Percentiles rank a stretch among this genome's conserved stretches.
phyloP scores from a whole-genome alignment of 2,888 invertebrate genomes.

The Hydroisotoma schaefferi region DNA sequence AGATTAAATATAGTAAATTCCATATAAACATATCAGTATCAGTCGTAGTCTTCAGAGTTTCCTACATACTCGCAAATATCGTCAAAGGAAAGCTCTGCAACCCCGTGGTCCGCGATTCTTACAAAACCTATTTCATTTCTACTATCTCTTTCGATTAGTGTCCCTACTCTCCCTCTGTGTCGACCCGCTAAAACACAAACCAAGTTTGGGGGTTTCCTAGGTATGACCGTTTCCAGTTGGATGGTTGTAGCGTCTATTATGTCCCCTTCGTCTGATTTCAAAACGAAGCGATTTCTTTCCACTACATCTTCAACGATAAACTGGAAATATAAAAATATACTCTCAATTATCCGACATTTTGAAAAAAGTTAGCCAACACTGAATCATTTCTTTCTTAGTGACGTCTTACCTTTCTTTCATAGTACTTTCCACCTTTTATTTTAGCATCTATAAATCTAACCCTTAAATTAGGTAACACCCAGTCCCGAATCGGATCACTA shows the following conservation, averaged over 20 bases:
- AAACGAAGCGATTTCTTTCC: conserved; percentile 1
- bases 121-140: conserved; percentile 8
- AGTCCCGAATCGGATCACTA: neutral
- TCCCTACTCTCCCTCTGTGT: conserved; percentile 4
- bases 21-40: no score
- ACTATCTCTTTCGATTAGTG: conserved; percentile 4
- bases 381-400: no score
- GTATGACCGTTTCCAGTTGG: conserved; percentile 10
- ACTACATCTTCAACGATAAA: conserved; percentile 12
- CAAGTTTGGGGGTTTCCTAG: neutral
- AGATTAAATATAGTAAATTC: no score
- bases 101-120: neutral
- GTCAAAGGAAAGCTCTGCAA: neutral
- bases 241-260: neutral
- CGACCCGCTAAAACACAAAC: conserved; percentile 4
- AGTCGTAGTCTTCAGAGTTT: conserved; percentile 8
- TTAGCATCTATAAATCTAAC: conserved; percentile 11
- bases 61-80: conserved; percentile 10
- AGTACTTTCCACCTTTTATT: conserved; percentile 4
- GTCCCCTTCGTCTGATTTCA: neutral
- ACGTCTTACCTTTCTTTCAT: conserved; percentile 7
- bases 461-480: conserved; percentile 1
- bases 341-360: no score
- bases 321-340: conserved; percentile 9
- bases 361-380: no score